Evolutionary conservation across 2,797 vertebrate species (phyloP).

Genomic region (Hydrocynus forskahlii): DNA sequence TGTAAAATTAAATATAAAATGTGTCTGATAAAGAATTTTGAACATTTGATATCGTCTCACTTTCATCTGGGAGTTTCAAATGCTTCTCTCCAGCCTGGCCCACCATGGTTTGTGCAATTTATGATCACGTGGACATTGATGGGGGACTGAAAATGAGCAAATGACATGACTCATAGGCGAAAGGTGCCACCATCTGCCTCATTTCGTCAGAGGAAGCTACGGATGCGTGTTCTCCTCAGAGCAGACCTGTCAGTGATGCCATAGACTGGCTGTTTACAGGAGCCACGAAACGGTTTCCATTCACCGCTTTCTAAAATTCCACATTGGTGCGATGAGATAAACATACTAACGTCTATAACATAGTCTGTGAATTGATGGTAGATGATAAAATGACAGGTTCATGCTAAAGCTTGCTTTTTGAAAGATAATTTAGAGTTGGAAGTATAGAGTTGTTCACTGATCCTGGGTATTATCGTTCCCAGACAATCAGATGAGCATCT

Average conservation of each 20-base stretch:
- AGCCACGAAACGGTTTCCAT: neutral
- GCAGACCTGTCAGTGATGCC: conserved; percentile 26
- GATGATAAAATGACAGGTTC: too few species aligned
- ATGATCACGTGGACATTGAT: conserved; percentile 33
- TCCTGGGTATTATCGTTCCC: neutral
- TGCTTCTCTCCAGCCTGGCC: too few species aligned
- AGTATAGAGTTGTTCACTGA: neutral
- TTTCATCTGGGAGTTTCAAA: too few species aligned
- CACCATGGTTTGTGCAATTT: conserved; percentile 1
- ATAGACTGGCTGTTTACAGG: neutral
- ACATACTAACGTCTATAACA: too few species aligned
- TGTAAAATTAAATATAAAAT: too few species aligned
- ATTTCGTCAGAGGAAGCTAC: conserved; percentile 15
- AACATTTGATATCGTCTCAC: too few species aligned
- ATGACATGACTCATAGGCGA: conserved; percentile 24
- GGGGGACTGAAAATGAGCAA: conserved; percentile 39
- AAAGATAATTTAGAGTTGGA: neutral
- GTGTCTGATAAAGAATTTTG: too few species aligned
- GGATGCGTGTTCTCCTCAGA: conserved; percentile 28
- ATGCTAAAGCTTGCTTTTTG: neutral
- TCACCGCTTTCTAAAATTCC: neutral
- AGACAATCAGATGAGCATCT: conserved; percentile 22
- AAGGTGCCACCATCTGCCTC: conserved; percentile 45
- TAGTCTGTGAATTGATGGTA: neutral
- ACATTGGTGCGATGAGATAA: neutral